Percentiles rank a stretch among this genome's conserved stretches.
phyloP scores from a whole-genome alignment of 2,888 invertebrate species.

The Cataglyphis albicans region DNA sequence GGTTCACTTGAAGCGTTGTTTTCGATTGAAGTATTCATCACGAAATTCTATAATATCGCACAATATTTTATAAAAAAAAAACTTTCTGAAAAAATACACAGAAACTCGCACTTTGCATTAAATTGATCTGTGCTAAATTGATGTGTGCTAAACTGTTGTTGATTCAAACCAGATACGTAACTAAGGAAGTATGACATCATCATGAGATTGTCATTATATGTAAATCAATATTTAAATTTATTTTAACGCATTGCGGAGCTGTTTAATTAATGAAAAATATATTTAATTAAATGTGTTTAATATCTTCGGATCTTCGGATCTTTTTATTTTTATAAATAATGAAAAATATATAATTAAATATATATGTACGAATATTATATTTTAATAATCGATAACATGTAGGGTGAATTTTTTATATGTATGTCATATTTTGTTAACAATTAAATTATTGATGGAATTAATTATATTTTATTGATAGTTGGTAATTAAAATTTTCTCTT shows the following conservation, averaged over 20 bases:
- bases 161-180: slow-evolving; percentile 35
- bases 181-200: slow-evolving; percentile 34
- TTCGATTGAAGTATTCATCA: not conserved
- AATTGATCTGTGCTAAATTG: not conserved
- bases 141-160: slow-evolving; percentile 12
- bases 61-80: not conserved
- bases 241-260: not conserved
- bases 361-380: too few relatives aligned
- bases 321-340: not conserved
- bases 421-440: too few relatives aligned
- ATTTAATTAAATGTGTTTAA: not conserved
- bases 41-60: not conserved
- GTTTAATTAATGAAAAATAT: not conserved
- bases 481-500: slow-evolving; percentile 1
- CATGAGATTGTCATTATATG: not conserved
- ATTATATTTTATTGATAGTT: not conserved
- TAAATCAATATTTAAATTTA: slow-evolving; percentile 13
- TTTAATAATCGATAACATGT: too few relatives aligned
- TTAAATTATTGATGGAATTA: too few relatives aligned
- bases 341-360: slow-evolving; percentile 5
- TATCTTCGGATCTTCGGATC: too few relatives aligned
- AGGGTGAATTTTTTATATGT: too few relatives aligned
- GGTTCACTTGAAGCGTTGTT: not conserved
- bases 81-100: not conserved
- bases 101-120: not conserved